phyloP scores from a whole-genome alignment of 2,113 vertebrate species.

The Cyphomyrus discorhynchus region DNA sequence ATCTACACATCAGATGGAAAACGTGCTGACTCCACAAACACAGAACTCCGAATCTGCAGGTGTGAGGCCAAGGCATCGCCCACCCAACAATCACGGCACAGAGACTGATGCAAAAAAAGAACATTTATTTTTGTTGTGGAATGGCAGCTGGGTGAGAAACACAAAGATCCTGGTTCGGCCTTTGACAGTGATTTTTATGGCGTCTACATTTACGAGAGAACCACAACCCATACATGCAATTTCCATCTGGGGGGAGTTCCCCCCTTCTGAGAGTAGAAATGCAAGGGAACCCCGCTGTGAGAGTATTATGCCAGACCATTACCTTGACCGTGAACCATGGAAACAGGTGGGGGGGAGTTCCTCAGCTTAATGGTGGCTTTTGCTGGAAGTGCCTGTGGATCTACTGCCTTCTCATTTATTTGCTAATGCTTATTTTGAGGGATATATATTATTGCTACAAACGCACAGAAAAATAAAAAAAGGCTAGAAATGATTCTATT shows the following conservation, averaged over 20 bases:
- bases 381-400: not conserved
- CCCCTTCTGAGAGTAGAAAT: not conserved
- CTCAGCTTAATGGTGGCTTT: not conserved
- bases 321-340: not conserved
- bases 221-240: not conserved
- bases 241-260: not conserved
- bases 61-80: not conserved
- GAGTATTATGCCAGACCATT: slow-evolving; percentile 3
- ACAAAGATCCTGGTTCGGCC: not conserved
- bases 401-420: not conserved
- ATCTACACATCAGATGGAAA: not conserved
- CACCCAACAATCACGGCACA: not conserved
- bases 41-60: not conserved
- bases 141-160: not conserved
- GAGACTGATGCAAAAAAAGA: not conserved
- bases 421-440: not conserved
- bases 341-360: not conserved
- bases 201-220: not conserved
- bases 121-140: not conserved
- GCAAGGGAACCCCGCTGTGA: not conserved
- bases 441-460: not conserved
- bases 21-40: not conserved
- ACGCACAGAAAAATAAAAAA: not conserved
- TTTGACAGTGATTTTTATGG: not conserved
- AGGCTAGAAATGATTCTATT: not conserved